Percentiles rank a stretch among this genome's conserved stretches.
These are phyloP conservation scores for Chelon labrosus DNA, from an alignment of 2,797 vertebrate genomes.

Conservation along the genomic window DNA sequence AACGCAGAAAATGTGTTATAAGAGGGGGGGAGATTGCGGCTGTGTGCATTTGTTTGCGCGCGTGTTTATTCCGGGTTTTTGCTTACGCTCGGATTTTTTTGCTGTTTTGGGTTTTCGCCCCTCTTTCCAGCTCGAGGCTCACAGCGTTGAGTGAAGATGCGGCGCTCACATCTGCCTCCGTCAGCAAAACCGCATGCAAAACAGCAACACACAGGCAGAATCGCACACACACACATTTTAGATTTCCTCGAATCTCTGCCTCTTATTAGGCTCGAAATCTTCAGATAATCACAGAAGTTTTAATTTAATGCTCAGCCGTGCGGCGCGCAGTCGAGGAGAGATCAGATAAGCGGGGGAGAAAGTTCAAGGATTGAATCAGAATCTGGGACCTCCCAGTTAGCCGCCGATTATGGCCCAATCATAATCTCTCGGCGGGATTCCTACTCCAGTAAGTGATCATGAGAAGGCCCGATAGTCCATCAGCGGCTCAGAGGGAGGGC, in stretches of 20 bases:
- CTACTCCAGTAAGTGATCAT: slow-evolving; percentile 56
- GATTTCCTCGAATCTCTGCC: slow-evolving; percentile 40
- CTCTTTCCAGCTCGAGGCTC: slow-evolving; percentile 65
- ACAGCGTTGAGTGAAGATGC: slow-evolving; percentile 56
- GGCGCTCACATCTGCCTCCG: slow-evolving; percentile 53
- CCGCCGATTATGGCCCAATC: slow-evolving; percentile 55
- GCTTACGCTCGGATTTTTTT: slow-evolving; percentile 75
- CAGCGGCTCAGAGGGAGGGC: slow-evolving; percentile 62
- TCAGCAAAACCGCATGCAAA: slow-evolving; percentile 81
- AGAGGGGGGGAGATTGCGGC: slow-evolving; percentile 15
- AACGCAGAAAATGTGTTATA: slow-evolving; percentile 57
- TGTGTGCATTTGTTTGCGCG: slow-evolving; percentile 54
- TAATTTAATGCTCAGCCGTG: slow-evolving; percentile 37
- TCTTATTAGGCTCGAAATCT: slow-evolving; percentile 31
- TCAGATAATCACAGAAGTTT: slow-evolving; percentile 52
- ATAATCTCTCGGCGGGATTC: slow-evolving; percentile 56
- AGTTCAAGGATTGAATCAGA: slow-evolving; percentile 58
- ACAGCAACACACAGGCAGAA: slow-evolving; percentile 32
- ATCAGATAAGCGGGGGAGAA: slow-evolving; percentile 44
- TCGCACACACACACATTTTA: slow-evolving; percentile 13
- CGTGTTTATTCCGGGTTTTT: slow-evolving; percentile 71
- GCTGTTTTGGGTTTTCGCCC: slow-evolving; percentile 56
- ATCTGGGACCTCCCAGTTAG: slow-evolving; percentile 50
- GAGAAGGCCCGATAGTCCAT: slow-evolving; percentile 62
- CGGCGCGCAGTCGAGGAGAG: slow-evolving; percentile 2